A percentile compares a stretch with the other conserved stretches of the same genome.
Conservation (phyloP, 2,888 invertebrate species). For the Ligdia adustata region DNA sequence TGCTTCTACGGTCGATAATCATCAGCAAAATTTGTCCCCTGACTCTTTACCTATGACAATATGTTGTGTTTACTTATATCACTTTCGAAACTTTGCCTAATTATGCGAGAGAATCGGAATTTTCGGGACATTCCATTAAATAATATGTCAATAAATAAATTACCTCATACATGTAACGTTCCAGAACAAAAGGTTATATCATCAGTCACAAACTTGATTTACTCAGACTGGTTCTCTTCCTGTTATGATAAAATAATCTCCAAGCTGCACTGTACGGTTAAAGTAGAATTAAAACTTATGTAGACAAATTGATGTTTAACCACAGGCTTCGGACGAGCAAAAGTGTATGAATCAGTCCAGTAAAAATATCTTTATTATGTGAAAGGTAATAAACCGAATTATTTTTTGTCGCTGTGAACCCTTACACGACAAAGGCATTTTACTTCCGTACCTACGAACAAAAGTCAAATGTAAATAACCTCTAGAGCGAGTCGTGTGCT, state of each 20-base stretch:
- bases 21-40: constrained; percentile 22
- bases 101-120: constrained; percentile 47
- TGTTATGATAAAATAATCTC: constrained; percentile 18
- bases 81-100: constrained; percentile 12
- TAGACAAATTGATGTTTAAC: neutral
- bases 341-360: constrained; percentile 9
- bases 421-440: constrained; percentile 69
- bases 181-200: constrained; percentile 10
- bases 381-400: constrained; percentile 24
- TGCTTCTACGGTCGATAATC: constrained; percentile 50
- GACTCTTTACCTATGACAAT: constrained; percentile 7
- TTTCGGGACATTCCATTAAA: constrained; percentile 58
- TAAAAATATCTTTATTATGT: constrained; percentile 13
- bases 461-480: constrained; percentile 84
- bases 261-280: constrained; percentile 10
- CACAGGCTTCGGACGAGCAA: too few relatives aligned
- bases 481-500: constrained; percentile 61
- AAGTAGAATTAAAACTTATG: constrained; percentile 15
- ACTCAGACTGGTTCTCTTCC: constrained; percentile 33
- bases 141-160: constrained; percentile 39
- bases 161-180: constrained; percentile 9
- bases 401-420: constrained; percentile 33
- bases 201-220: constrained; percentile 27
- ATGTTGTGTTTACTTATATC: too few relatives aligned
- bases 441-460: constrained; percentile 74